Evolutionary conservation across 2,113 vertebrate genomes (phyloP).

Genomic region (Aptenodytes forsteri): DNA sequence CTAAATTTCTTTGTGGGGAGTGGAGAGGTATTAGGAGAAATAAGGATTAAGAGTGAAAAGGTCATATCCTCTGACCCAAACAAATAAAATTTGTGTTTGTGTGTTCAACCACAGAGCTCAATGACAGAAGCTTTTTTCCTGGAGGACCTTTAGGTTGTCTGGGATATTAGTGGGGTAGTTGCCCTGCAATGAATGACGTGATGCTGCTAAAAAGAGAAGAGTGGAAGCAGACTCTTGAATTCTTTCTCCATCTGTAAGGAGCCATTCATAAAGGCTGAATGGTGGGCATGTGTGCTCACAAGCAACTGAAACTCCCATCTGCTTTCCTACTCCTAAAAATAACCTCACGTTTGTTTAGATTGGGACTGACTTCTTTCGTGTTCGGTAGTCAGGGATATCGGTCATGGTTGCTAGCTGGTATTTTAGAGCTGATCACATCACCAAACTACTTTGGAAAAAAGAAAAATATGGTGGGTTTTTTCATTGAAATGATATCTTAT

Average conservation of each 20-base stretch:
- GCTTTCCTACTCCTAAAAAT: constrained; percentile 52
- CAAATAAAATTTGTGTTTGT: not conserved
- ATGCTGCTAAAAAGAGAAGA: not conserved
- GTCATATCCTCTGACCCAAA: not conserved
- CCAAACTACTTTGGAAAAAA: not conserved
- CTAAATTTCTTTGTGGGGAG: not conserved
- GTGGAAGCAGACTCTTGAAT: not conserved
- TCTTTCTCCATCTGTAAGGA: constrained; percentile 16
- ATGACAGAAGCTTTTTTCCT: not conserved
- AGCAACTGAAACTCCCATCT: constrained; percentile 43
- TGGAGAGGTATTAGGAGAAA: not conserved
- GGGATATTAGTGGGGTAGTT: not conserved
- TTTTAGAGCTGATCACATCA: constrained; percentile 14
- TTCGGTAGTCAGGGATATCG: not conserved
- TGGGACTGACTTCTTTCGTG: constrained; percentile 2
- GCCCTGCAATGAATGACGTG: not conserved
- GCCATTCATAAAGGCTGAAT: constrained; percentile 48
- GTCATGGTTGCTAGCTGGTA: not conserved
- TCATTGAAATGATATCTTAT: not conserved
- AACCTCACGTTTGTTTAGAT: constrained; percentile 2
- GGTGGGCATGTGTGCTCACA: not conserved
- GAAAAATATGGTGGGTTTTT: not conserved
- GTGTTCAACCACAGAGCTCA: not conserved
- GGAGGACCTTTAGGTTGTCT: not conserved
- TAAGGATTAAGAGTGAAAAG: not conserved